A percentile compares a stretch with the other conserved stretches of the same genome.
These are phyloP conservation scores for Drosophila nr. fundita DNA, from an alignment of 2,888 invertebrate genomes.

Conservation along the genomic window DNA sequence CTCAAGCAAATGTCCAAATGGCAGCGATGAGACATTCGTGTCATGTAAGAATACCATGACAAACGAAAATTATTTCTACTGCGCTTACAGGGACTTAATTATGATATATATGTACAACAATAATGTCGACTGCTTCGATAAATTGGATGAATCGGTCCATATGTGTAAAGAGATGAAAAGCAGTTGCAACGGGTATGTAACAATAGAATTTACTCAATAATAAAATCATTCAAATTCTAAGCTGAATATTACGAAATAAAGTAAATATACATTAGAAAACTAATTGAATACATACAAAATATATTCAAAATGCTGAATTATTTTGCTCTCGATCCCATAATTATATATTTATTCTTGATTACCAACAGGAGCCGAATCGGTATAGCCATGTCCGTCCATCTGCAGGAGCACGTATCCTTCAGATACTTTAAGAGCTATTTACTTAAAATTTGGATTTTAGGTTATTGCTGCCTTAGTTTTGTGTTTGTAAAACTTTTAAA, in stretches of 20 bases:
- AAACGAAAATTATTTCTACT: accelerated
- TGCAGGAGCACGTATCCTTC: neutral
- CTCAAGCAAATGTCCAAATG: conserved; percentile 6
- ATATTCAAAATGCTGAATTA: neutral
- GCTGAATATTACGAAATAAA: neutral
- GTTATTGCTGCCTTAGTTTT: no score
- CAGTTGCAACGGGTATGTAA: neutral
- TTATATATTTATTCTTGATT: neutral
- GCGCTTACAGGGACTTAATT: conserved; percentile 8
- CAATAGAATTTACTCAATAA: neutral
- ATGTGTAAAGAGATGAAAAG: neutral
- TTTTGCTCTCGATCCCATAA: neutral
- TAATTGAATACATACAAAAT: neutral
- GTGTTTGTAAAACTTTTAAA: no score
- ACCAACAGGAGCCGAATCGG: neutral
- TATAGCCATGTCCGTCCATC: no score
- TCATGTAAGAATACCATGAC: neutral
- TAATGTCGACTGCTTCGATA: conserved; percentile 28
- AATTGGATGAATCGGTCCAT: conserved; percentile 25
- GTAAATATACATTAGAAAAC: neutral
- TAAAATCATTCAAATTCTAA: neutral
- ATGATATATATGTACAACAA: neutral
- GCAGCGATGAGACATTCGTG: conserved; percentile 38
- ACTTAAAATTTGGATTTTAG: no score
- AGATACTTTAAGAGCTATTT: no score